These are phyloP conservation scores for Myzus persicae DNA, from an alignment of 1,140 invertebrate species.

Conservation along the genomic window DNA sequence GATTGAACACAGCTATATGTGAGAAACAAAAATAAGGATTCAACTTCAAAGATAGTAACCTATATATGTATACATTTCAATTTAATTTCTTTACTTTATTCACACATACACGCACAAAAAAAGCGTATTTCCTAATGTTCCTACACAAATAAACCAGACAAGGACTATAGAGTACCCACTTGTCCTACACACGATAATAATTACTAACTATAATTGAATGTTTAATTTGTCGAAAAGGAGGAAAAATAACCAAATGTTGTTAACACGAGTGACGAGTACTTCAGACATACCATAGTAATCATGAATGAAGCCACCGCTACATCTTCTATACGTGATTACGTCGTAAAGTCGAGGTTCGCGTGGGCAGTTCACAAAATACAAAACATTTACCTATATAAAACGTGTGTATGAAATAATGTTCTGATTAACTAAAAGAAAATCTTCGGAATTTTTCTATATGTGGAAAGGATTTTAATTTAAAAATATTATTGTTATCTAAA, in stretches of 20 bases:
- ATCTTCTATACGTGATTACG: neutral
- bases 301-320: neutral
- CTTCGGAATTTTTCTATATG: neutral
- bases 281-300: neutral
- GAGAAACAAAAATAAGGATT: neutral
- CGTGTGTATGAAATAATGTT: neutral
- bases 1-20: neutral
- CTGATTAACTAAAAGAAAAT: neutral
- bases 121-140: neutral
- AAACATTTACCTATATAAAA: too few relatives aligned
- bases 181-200: neutral
- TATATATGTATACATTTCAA: neutral
- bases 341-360: neutral
- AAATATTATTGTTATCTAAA: neutral
- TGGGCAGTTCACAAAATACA: neutral
- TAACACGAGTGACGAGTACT: neutral
- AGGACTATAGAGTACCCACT: neutral
- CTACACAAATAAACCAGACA: neutral
- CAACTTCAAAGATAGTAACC: neutral
- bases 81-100: constrained; percentile 9
- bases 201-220: constrained; percentile 8
- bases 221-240: neutral
- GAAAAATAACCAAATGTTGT: neutral
- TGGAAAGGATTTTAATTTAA: neutral
- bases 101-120: neutral